Conservation (phyloP, 2,797 vertebrate species). For the Artibeus jamaicensis region DNA sequence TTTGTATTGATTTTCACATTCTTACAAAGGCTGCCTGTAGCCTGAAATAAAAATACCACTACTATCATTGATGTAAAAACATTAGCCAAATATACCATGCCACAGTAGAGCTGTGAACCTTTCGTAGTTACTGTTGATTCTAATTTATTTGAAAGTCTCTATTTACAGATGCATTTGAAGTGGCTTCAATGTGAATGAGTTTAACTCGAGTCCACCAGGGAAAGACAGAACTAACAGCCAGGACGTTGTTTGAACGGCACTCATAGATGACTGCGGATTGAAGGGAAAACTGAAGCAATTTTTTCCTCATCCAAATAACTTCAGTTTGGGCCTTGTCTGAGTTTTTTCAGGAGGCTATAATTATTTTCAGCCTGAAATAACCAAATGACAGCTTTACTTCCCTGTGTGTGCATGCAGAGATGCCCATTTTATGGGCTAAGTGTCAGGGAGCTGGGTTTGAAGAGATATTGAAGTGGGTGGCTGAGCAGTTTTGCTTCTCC, state of each 20-base stretch:
- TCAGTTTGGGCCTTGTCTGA: not conserved
- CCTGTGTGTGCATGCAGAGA: not conserved
- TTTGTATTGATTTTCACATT: conserved; percentile 79
- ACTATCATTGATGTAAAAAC: not conserved
- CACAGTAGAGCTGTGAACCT: not conserved
- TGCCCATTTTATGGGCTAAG: not conserved
- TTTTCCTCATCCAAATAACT: not conserved
- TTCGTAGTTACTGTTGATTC: not conserved
- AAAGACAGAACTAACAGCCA: not conserved
- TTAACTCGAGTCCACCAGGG: not conserved
- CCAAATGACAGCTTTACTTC: not conserved
- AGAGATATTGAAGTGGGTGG: not conserved
- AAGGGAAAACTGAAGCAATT: not conserved
- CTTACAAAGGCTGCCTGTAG: conserved; percentile 68
- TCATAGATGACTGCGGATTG: not conserved
- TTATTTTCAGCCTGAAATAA: conserved; percentile 3
- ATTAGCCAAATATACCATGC: not conserved
- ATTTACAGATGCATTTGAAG: not conserved
- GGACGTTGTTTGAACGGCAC: not conserved
- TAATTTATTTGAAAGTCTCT: not conserved
- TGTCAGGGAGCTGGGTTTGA: not conserved
- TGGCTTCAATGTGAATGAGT: not conserved
- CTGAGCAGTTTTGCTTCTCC: not conserved
- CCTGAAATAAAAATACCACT: conserved; percentile 6
- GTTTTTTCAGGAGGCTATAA: not conserved